These are phyloP conservation scores for Mycalesis mineus DNA, from an alignment of 2,888 invertebrate species.

Conservation along the genomic window DNA sequence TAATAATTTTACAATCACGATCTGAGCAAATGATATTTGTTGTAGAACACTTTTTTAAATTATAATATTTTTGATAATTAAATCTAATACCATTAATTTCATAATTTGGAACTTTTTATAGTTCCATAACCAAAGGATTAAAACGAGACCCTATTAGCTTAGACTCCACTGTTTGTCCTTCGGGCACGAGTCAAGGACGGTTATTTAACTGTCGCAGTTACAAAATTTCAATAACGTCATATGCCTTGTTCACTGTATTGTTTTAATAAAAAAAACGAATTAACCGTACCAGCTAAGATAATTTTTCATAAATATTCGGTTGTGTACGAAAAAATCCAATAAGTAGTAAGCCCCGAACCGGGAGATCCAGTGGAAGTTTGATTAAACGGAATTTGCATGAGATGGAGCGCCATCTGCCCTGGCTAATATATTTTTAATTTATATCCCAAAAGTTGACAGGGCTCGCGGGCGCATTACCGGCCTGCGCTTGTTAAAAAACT, in stretches of 20 bases:
- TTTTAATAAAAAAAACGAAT: conserved; percentile 1
- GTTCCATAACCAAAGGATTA: too few relatives aligned
- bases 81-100: too few relatives aligned
- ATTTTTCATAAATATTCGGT: conserved; percentile 15
- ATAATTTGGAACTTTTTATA: too few relatives aligned
- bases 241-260: background rate
- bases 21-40: too few relatives aligned
- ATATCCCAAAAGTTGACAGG: conserved; percentile 63
- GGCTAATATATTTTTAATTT: conserved; percentile 72
- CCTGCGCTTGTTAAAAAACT: conserved; percentile 50
- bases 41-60: too few relatives aligned
- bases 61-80: too few relatives aligned
- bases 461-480: conserved; percentile 39
- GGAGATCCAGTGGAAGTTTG: conserved; percentile 48
- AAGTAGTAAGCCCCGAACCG: conserved; percentile 37
- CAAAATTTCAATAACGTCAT: too few relatives aligned
- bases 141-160: too few relatives aligned
- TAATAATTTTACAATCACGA: too few relatives aligned
- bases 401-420: conserved; percentile 57
- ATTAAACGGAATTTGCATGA: conserved; percentile 70
- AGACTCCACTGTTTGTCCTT: too few relatives aligned
- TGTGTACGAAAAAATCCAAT: conserved; percentile 48
- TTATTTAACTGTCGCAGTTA: too few relatives aligned
- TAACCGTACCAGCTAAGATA: conserved; percentile 12
- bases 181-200: too few relatives aligned